phyloP scores from a whole-genome alignment of 2,888 invertebrate species.

The Rhyacophila evoluta region DNA sequence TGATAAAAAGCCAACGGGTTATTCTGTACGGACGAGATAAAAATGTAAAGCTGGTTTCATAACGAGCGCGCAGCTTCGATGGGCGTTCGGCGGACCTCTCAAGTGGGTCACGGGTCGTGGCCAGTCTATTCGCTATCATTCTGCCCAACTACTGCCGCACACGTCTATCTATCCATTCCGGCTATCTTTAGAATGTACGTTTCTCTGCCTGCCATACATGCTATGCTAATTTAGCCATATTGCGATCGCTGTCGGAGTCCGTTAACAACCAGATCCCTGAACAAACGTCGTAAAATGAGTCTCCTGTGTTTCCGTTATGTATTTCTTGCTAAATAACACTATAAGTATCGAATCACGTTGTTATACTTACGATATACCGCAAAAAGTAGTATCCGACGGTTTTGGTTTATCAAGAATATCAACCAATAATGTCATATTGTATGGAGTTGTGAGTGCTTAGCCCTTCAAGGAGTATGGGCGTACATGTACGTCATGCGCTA shows the following conservation, averaged over 20 bases:
- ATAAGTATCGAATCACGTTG: too few relatives aligned
- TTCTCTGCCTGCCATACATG: not conserved
- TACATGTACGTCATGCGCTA: too few relatives aligned
- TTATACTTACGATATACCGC: too few relatives aligned
- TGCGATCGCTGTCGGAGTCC: not conserved
- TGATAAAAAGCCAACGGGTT: too few relatives aligned
- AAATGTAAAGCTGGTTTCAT: too few relatives aligned
- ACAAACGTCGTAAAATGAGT: not conserved
- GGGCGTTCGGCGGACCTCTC: not conserved
- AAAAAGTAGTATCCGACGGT: too few relatives aligned
- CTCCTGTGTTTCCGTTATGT: not conserved
- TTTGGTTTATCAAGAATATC: too few relatives aligned
- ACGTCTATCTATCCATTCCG: not conserved
- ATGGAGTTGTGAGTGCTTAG: too few relatives aligned
- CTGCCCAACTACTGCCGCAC: not conserved
- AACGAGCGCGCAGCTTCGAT: not conserved
- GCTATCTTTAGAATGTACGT: conserved; percentile 17
- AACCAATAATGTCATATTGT: too few relatives aligned
- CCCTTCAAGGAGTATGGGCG: too few relatives aligned
- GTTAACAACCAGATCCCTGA: not conserved
- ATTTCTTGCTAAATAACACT: not conserved
- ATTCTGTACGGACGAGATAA: too few relatives aligned
- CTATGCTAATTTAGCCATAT: not conserved
- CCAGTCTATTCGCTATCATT: conserved; percentile 18
- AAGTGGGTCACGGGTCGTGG: conserved; percentile 22